Evolutionary conservation across 2,888 invertebrate species (phyloP), one percentile per base, ranked within the genome.

Genomic region (Leptarthrus brevirostris): DNA sequence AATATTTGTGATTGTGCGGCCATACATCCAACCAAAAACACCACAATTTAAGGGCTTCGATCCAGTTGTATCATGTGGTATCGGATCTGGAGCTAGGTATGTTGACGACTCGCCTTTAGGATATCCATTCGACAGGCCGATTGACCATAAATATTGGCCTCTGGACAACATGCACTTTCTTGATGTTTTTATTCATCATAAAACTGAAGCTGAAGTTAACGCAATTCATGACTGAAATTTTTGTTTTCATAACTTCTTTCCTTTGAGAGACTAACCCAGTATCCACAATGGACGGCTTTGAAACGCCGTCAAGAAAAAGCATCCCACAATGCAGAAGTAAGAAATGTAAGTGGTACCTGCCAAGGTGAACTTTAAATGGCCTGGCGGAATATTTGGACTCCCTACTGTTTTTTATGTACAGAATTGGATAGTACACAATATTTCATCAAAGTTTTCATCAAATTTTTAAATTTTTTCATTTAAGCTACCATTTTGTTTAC

Each of bases 41-140:
- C 81, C 84, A 4, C 83, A 84, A 69, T 86, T 84, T 74, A 85
- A 88, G 81, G 84, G 84, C 6, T 87, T 84, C 79, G 87, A 88
- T 77, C 86, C 88, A 14, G 79, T 86, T 61, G 75, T 87, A 70
- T 86, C 89, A 61, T 86, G 88, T 74, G 87, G 88, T 20, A 79
- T 87, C 26, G 87, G 86, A 3, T 82, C 85, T 18, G 86, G 87
- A 1, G 84, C 86, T 74, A 83, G 87, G 52, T 83, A 79, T 58
- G 77, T 82, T 22, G 82, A 83, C 73, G 52, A 76, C 75, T 87
- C 88, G 82, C 88, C 92, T 66, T 86, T 90, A 79, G 92, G 91
- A 71, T 93, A 89, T 87, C 93, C 93, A 78, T 89, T 93, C 82
- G 92, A 94, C 81, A 89, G 91, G 76, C 87, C 87, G 6, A 87